These are phyloP conservation scores for Brienomyrus longianalis DNA, from an alignment of 2,113 vertebrate genomes.

Conservation along the genomic window DNA sequence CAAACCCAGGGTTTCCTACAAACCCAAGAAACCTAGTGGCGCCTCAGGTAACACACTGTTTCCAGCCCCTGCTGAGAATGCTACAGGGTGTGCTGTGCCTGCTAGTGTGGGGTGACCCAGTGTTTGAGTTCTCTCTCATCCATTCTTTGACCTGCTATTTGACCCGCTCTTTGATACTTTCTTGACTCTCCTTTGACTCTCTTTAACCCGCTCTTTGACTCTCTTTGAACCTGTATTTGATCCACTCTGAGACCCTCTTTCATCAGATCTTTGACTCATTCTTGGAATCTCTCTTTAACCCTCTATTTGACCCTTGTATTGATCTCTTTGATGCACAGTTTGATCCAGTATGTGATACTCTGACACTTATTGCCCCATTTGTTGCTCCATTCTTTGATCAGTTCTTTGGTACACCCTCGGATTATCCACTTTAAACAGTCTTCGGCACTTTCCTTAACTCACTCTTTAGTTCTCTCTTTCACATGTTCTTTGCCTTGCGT, in stretches of 20 bases:
- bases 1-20: slow-evolving; percentile 61
- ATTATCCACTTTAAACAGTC: neutral
- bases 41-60: slow-evolving; percentile 73
- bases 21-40: slow-evolving; percentile 75
- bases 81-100: slow-evolving; percentile 5
- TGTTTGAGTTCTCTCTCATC: neutral
- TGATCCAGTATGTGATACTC: neutral
- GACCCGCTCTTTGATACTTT: neutral
- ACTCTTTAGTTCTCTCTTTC: neutral
- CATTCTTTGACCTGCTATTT: neutral
- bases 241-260: neutral
- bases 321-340: neutral
- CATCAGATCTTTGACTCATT: neutral
- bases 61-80: slow-evolving; percentile 11
- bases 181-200: neutral
- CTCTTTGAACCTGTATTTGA: neutral
- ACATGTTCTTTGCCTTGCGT: neutral
- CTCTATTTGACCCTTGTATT: neutral
- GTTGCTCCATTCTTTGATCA: neutral
- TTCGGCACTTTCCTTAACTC: neutral
- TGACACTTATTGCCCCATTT: neutral
- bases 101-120: slow-evolving; percentile 6
- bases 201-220: neutral
- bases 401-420: no score
- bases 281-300: neutral